Evolutionary conservation across 2,797 vertebrate species (phyloP).

Genomic region (Neoniphon sammara): DNA sequence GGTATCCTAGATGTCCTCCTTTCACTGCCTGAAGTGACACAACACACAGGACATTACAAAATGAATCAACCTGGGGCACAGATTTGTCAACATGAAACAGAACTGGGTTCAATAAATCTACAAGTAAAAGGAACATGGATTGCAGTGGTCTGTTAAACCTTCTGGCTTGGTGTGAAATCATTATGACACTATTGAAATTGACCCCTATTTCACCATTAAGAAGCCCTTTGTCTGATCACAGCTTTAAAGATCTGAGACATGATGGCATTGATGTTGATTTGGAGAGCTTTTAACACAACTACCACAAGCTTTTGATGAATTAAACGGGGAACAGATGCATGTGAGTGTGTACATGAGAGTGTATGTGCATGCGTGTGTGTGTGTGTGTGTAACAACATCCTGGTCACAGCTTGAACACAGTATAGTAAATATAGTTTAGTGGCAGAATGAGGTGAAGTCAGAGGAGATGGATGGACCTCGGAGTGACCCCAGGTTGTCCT

Average conservation of each 20-base stretch:
- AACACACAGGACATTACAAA: slow-evolving; percentile 59
- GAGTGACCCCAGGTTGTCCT: slow-evolving; percentile 73
- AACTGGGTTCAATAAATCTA: slow-evolving; percentile 76
- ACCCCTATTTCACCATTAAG: slow-evolving; percentile 23
- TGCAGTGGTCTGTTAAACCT: slow-evolving; percentile 68
- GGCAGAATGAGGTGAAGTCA: slow-evolving; percentile 66
- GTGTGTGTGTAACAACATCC: neutral
- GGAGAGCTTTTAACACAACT: slow-evolving; percentile 43
- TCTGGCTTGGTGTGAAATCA: slow-evolving; percentile 65
- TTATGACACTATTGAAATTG: slow-evolving; percentile 48
- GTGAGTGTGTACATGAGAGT: neutral
- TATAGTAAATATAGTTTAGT: slow-evolving; percentile 60
- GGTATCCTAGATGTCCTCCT: slow-evolving; percentile 92
- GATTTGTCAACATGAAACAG: neutral
- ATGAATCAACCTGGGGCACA: slow-evolving; percentile 75
- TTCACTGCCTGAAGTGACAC: slow-evolving; percentile 89
- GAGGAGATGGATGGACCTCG: slow-evolving; percentile 80
- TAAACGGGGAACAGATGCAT: slow-evolving; percentile 14
- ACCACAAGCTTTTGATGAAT: slow-evolving; percentile 17
- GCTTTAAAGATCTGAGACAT: slow-evolving; percentile 22
- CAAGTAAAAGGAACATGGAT: slow-evolving; percentile 62
- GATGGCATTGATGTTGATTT: slow-evolving; percentile 34
- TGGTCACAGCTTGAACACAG: slow-evolving; percentile 5
- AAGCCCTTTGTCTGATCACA: neutral
- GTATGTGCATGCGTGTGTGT: neutral